Base-by-base conservation (phyloP, 2,888 invertebrate species). In the Cheilosia vulpina region DNA sequence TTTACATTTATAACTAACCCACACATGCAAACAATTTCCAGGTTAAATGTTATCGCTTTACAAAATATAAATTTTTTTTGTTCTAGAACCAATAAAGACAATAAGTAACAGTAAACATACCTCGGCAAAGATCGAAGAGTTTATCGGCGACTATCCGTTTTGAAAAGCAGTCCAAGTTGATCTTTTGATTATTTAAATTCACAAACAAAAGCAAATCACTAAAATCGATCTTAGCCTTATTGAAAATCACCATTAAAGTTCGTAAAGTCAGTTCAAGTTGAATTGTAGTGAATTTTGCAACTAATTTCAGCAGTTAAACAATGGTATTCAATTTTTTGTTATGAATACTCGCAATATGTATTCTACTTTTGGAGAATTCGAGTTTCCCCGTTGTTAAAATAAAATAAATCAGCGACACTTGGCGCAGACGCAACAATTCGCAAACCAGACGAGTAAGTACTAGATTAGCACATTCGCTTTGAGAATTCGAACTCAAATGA, bases 161-260 rank as follows among this genome's bases (percentile, higher is more conserved):
- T n/a, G 38, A 52, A 24, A 81, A 50, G 41, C 17, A 63, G 53
- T 15, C 24, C 15, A 50, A 76, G 43, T 58, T 38, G 17, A 58
- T 65, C 2, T 45, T 65, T 52, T 69, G 47, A 53, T 6, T 45
- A 57, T 71, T 43, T 1, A 15, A 69, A 58, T 53, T 52, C 69
- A 76, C 55, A 21, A 76, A 50, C 50, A 71, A 65, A 45, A 69
- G 13, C 15, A 76, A 69, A 69, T 57, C 75, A 68, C 73, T 58
- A 24, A 69, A 27, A 38, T 76, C 50, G 27, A 41, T n/a, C 19
- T 76, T 43, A 52, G 34, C 17, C 38, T 65, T 81, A 47, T 71
- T 81, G 34, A 76, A 76, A 69, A 81, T 62, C 81, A 81, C 81
- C 81, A 81, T 81, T 81, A 81, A 81, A 68, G 66, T 68, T 71